Base-by-base conservation (phyloP, 2,888 invertebrate species). In the Gonocerus acuteangulatus region DNA sequence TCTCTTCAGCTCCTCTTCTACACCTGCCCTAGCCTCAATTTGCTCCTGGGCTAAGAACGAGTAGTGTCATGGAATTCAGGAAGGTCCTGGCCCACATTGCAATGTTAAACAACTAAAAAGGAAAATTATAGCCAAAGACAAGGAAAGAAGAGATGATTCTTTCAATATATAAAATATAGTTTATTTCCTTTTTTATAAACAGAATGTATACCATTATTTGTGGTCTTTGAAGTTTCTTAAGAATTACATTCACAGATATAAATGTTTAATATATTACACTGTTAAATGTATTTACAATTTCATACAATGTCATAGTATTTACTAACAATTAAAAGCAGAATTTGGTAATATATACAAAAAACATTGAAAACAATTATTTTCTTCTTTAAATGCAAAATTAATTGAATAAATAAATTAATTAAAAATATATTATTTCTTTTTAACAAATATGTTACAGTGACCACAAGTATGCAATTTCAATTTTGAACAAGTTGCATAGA, bases 121-220 rank as follows among this genome's bases (percentile, higher is more conserved):
- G n/a, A n/a, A n/a, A n/a, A n/a, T n/a, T n/a, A n/a, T n/a, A 32
- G 32, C 6, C 11, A 32, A 32, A 32, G 32, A 32, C 6, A 32
- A 11, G 32, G 6, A 9, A 32, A 32, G 6, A 32, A 32, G 7
- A 9, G 32, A 6, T 32, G 11, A 9, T 32, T 6, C 32, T 32
- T 32, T 32, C 32, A 36, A 34, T 51, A 51, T 51, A 51, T 51
- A 51, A 51, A 51, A 51, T 51, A 51, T 51, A 51, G 51, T 51
- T 51, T 51, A 51, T 51, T 51, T 51, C 32, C 34, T 51, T 51
- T n/a, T 34, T 51, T 51, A 51, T 51, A 51, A 51, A 51, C 51
- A 51, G 51, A 51, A 51, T 51, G 51, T 51, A 51, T 51, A 34
- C 36, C 51, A 34, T 51, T 51, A 51, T 51, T 51, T 51, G 51